Evolutionary conservation across 2,888 invertebrate genomes (phyloP).

Genomic region (Andrena flavipes): DNA sequence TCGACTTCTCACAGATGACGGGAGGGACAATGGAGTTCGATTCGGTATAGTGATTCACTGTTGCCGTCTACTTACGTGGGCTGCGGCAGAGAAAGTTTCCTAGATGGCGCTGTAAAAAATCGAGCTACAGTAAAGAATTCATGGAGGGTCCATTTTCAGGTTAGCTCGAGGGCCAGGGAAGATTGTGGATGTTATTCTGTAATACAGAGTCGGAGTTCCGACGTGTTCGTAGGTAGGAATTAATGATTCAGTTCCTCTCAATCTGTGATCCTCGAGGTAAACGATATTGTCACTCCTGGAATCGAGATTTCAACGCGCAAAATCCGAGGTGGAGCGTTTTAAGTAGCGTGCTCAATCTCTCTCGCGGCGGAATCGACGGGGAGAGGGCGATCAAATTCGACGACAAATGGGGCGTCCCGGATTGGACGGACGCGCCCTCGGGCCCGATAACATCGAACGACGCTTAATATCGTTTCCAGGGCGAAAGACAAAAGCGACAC

Average conservation of each 20-base stretch:
- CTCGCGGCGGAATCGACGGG: slow-evolving; percentile 13
- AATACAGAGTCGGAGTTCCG: no score
- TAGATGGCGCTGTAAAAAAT: no score
- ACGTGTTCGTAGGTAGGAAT: no score
- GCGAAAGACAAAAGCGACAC: slow-evolving; percentile 72
- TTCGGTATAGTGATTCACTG: slow-evolving; percentile 8
- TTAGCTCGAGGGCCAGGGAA: no score
- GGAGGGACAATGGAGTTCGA: slow-evolving; percentile 35
- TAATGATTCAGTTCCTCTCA: not conserved
- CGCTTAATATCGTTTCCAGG: slow-evolving; percentile 72
- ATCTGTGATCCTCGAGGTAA: not conserved
- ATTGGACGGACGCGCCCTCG: slow-evolving; percentile 48
- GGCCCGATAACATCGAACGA: slow-evolving; percentile 72
- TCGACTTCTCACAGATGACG: not conserved
- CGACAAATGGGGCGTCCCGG: slow-evolving; percentile 63
- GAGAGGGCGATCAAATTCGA: slow-evolving; percentile 53
- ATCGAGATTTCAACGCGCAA: slow-evolving; percentile 17
- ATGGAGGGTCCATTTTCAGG: not conserved
- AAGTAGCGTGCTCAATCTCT: slow-evolving; percentile 23
- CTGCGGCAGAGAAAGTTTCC: not conserved
- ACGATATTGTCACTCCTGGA: not conserved
- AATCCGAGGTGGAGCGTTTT: slow-evolving; percentile 31
- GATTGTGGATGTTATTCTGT: no score
- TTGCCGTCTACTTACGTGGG: not conserved
- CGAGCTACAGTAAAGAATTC: not conserved